Conservation (phyloP, 2,888 invertebrate species). For the Drosophila prolongata region DNA sequence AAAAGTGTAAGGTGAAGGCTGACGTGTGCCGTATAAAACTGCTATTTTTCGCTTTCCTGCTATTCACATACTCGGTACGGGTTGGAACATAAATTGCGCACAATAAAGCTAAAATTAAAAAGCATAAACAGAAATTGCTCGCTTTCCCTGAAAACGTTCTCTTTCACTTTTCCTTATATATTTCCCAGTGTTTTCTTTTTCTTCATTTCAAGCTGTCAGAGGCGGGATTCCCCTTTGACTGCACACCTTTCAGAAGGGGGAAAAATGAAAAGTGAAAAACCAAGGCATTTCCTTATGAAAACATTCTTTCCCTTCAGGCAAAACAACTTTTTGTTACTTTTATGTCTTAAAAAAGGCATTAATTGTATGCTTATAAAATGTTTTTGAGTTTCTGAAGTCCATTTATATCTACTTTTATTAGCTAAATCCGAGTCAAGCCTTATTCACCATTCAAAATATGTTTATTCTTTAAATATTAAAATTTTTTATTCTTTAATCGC, state of each 20-base stretch:
- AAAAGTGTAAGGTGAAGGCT: slow-evolving; percentile 28
- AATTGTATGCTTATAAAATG: background rate
- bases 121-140: slow-evolving; percentile 68
- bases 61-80: slow-evolving; percentile 7
- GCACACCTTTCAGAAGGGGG: slow-evolving; percentile 11
- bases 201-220: background rate
- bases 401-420: too few relatives aligned
- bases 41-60: slow-evolving; percentile 1
- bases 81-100: slow-evolving; percentile 66
- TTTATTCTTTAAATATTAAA: too few relatives aligned
- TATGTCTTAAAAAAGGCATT: background rate
- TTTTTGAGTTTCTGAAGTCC: background rate
- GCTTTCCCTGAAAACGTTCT: slow-evolving; percentile 1
- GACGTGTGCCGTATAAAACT: slow-evolving; percentile 27
- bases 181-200: slow-evolving; percentile 5
- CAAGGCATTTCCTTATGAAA: background rate
- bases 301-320: background rate
- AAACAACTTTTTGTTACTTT: background rate
- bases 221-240: slow-evolving; percentile 17
- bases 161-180: slow-evolving; percentile 10
- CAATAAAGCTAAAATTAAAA: slow-evolving; percentile 80
- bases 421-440: too few relatives aligned
- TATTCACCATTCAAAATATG: too few relatives aligned
- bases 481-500: too few relatives aligned
- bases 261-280: slow-evolving; percentile 9